These are phyloP conservation scores for Vanessa tameamea DNA, from an alignment of 1,140 invertebrate species.

Conservation along the genomic window DNA sequence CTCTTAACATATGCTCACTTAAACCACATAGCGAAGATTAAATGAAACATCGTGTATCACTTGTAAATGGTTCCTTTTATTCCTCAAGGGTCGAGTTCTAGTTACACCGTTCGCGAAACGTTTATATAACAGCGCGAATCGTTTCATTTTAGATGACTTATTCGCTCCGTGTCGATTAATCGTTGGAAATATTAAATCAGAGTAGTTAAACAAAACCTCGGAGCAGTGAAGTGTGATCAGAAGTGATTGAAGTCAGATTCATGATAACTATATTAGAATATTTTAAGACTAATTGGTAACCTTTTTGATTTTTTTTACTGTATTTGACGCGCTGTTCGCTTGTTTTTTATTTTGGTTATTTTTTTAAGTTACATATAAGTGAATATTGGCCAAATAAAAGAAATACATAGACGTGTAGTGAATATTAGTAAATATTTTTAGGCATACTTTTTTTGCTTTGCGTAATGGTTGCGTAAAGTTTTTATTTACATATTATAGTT, in stretches of 20 bases:
- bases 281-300: constrained; percentile 35
- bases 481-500: background rate
- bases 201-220: background rate
- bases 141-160: constrained; percentile 24
- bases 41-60: constrained; percentile 37
- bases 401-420: too few relatives aligned
- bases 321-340: background rate
- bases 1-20: constrained; percentile 37
- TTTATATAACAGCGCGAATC: constrained; percentile 32
- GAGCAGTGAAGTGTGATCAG: background rate
- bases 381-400: too few relatives aligned
- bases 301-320: background rate
- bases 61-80: constrained; percentile 32
- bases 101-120: constrained; percentile 24
- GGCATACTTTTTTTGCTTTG: background rate
- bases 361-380: too few relatives aligned
- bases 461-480: background rate
- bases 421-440: background rate
- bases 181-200: background rate
- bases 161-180: constrained; percentile 25
- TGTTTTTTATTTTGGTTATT: too few relatives aligned
- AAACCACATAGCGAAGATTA: constrained; percentile 28
- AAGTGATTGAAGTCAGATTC: constrained; percentile 26
- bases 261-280: constrained; percentile 34
- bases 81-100: constrained; percentile 35